phyloP scores from a whole-genome alignment of 1,140 invertebrate species.

The Drosophila nannoptera region DNA sequence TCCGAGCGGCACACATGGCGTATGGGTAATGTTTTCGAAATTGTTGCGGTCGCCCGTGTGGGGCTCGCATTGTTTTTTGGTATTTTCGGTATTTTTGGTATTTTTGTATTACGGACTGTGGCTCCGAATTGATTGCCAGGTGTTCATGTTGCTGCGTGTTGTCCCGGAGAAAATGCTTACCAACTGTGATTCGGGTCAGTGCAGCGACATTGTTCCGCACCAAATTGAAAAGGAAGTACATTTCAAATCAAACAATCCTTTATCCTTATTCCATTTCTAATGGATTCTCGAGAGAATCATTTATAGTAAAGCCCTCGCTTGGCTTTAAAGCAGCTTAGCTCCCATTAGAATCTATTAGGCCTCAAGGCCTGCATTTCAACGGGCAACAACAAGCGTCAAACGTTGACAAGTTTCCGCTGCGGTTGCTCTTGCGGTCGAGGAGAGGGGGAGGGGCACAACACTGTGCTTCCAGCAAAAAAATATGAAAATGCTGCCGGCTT shows the following conservation, averaged over 20 bases:
- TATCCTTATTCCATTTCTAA: neutral
- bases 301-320: neutral
- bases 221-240: neutral
- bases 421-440: constrained; percentile 18
- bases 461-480: neutral
- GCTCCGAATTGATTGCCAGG: constrained; percentile 37
- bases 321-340: neutral
- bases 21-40: constrained; percentile 75
- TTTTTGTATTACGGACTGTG: constrained; percentile 36
- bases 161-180: neutral
- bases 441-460: neutral
- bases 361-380: neutral
- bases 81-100: constrained; percentile 30
- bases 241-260: neutral
- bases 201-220: neutral
- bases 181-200: constrained; percentile 2
- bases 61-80: constrained; percentile 39
- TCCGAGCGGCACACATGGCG: constrained; percentile 56
- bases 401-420: constrained; percentile 41
- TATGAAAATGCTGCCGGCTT: neutral
- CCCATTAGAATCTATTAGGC: neutral
- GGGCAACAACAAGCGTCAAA: constrained; percentile 15
- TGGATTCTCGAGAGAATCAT: too few relatives aligned
- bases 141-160: constrained; percentile 4
- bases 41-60: constrained; percentile 60